Conservation (phyloP, 2,888 invertebrate genomes). For the Andrena praecox region DNA sequence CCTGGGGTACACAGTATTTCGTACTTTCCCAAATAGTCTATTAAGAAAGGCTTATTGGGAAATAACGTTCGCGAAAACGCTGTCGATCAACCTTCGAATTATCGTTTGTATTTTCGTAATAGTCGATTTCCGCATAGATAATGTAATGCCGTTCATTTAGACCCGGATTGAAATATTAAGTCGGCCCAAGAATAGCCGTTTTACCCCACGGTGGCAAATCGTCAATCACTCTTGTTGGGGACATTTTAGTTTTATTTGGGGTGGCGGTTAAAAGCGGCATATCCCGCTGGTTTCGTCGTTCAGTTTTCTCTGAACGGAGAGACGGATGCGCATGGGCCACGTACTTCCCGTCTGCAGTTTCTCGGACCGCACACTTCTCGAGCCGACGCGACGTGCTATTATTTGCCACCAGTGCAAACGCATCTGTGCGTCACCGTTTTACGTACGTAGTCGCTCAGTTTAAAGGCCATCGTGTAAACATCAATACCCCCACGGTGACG, state of each 20-base stretch:
- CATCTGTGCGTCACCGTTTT: slow-evolving; percentile 12
- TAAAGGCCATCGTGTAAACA: slow-evolving; percentile 9
- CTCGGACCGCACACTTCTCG: not conserved
- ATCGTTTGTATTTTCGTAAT: not conserved
- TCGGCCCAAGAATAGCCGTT: not conserved
- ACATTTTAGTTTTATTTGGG: slow-evolving; percentile 15
- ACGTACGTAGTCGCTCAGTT: not conserved
- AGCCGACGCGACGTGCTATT: slow-evolving; percentile 17
- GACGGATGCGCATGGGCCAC: slow-evolving; percentile 39
- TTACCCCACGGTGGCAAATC: not conserved
- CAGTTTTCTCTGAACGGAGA: slow-evolving; percentile 23
- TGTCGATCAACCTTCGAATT: not conserved
- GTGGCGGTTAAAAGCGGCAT: slow-evolving; percentile 7
- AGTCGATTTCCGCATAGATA: not conserved
- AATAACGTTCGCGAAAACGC: not conserved
- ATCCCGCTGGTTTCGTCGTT: slow-evolving; percentile 7
- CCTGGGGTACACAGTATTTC: too few relatives aligned
- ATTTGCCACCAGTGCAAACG: slow-evolving; percentile 34
- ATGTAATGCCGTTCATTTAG: not conserved
- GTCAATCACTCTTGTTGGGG: slow-evolving; percentile 2
- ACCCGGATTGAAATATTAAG: not conserved
- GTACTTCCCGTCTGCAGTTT: slow-evolving; percentile 44
- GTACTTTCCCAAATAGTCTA: too few relatives aligned
- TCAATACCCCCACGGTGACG: not conserved
- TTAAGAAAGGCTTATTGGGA: too few relatives aligned